These are phyloP conservation scores for Lytechinus variegatus DNA, from an alignment of 35 echinoderm and acorn worm genomes.

Conservation along the genomic window DNA sequence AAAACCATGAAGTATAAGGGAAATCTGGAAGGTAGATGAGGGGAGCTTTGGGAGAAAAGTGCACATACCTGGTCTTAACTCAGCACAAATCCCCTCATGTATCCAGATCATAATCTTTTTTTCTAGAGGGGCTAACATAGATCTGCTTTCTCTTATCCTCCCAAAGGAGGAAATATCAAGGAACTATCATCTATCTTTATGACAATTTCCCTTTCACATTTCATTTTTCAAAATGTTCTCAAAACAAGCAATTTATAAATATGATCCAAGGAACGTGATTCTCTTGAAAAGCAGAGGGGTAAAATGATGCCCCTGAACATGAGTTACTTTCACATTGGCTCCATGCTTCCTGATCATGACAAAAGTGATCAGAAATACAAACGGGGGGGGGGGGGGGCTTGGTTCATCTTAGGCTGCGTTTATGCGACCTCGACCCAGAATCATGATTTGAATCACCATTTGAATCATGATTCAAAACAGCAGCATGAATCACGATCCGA, in stretches of 20 bases:
- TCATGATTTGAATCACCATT: too few species aligned
- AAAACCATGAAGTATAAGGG: background rate
- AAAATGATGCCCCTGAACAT: background rate
- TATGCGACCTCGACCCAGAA: too few species aligned
- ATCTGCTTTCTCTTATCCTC: constrained; percentile 18
- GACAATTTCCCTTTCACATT: background rate
- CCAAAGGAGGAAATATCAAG: background rate
- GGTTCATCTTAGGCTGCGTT: too few species aligned
- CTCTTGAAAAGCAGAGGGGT: background rate
- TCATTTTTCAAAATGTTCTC: background rate
- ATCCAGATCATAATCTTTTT: background rate
- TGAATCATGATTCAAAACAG: too few species aligned
- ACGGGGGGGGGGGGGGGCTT: background rate
- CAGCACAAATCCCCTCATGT: constrained; percentile 1
- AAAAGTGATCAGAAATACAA: background rate
- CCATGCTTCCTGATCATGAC: background rate
- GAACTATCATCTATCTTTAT: background rate
- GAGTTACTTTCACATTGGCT: background rate
- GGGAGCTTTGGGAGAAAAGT: background rate
- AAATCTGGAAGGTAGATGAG: background rate
- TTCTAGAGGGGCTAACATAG: background rate
- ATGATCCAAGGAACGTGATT: background rate
- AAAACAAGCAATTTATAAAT: background rate
- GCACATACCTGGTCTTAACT: background rate
- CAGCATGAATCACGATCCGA: too few species aligned